These are phyloP conservation scores for Patella vulgata DNA, from an alignment of 1,140 invertebrate genomes.

Conservation along the genomic window DNA sequence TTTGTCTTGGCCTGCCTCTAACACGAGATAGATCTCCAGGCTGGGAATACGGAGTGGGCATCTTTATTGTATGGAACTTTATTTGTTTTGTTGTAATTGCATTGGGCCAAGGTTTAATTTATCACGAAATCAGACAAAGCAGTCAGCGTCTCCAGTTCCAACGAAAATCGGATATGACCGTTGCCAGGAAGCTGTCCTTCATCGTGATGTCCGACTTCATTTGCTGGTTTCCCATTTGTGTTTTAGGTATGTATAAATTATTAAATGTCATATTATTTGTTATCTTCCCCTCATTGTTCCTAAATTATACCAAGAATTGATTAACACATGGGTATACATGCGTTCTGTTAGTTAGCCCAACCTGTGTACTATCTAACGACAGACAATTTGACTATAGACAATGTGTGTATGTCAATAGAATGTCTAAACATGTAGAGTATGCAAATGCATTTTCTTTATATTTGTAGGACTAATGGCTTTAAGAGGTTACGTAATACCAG, in stretches of 20 bases:
- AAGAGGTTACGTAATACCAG: neutral
- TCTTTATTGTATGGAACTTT: slow-evolving; percentile 40
- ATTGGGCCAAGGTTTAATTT: slow-evolving; percentile 34
- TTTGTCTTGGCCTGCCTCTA: slow-evolving; percentile 40
- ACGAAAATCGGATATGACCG: slow-evolving; percentile 8
- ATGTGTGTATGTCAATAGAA: too few relatives aligned
- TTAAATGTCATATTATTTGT: too few relatives aligned
- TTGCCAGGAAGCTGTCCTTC: slow-evolving; percentile 17
- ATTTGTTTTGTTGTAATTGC: slow-evolving; percentile 37
- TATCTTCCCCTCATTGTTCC: too few relatives aligned
- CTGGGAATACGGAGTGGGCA: slow-evolving; percentile 29
- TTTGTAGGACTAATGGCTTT: too few relatives aligned
- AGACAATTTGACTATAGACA: too few relatives aligned
- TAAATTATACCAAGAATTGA: too few relatives aligned
- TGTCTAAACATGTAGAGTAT: too few relatives aligned
- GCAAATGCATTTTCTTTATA: too few relatives aligned
- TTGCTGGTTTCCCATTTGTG: slow-evolving; percentile 29
- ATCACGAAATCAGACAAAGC: neutral
- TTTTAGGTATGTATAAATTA: slow-evolving; percentile 12
- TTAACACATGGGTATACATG: too few relatives aligned
- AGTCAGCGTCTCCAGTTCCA: neutral
- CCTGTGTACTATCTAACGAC: too few relatives aligned
- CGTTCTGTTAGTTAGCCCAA: too few relatives aligned
- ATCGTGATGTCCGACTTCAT: slow-evolving; percentile 22
- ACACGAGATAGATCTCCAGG: slow-evolving; percentile 23